Evolutionary conservation across 2,113 vertebrate species (phyloP).

Genomic region (Piprites chloris): DNA sequence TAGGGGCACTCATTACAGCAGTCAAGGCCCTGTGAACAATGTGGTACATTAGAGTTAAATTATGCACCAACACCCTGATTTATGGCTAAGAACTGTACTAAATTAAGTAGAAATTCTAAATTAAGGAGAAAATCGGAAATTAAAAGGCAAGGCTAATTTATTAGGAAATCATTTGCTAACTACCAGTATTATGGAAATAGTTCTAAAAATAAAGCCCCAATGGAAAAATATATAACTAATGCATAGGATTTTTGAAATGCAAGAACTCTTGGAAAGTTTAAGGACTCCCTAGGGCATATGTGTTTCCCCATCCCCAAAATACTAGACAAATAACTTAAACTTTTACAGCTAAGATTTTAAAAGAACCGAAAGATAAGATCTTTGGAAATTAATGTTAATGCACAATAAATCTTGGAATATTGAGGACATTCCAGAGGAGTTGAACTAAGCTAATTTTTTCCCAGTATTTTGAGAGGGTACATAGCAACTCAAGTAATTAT

Average conservation of each 20-base stretch:
- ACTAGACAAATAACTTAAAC: not conserved
- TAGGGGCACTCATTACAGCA: not conserved
- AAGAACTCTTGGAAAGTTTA: slow-evolving; percentile 18
- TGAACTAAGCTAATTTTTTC: not conserved
- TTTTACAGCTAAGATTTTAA: not conserved
- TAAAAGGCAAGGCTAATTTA: slow-evolving; percentile 50
- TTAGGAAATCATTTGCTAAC: slow-evolving; percentile 41
- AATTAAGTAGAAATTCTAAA: slow-evolving; percentile 58
- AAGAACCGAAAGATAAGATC: not conserved
- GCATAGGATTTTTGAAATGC: not conserved
- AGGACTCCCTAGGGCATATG: not conserved
- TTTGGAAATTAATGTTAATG: not conserved
- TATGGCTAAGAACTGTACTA: slow-evolving; percentile 13
- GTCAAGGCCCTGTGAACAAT: slow-evolving; percentile 2
- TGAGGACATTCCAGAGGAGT: slow-evolving; percentile 12
- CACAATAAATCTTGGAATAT: slow-evolving; percentile 2
- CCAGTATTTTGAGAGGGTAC: slow-evolving; percentile 31
- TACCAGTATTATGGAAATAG: slow-evolving; percentile 14
- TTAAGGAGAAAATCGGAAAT: slow-evolving; percentile 48
- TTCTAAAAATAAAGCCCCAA: slow-evolving; percentile 41
- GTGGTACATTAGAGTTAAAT: slow-evolving; percentile 7
- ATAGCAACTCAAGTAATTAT: slow-evolving; percentile 38
- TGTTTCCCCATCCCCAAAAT: not conserved
- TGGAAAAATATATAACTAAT: slow-evolving; percentile 32
- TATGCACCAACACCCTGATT: slow-evolving; percentile 33